Conservation (phyloP, 2,113 vertebrate genomes). For the Upupa epops region DNA sequence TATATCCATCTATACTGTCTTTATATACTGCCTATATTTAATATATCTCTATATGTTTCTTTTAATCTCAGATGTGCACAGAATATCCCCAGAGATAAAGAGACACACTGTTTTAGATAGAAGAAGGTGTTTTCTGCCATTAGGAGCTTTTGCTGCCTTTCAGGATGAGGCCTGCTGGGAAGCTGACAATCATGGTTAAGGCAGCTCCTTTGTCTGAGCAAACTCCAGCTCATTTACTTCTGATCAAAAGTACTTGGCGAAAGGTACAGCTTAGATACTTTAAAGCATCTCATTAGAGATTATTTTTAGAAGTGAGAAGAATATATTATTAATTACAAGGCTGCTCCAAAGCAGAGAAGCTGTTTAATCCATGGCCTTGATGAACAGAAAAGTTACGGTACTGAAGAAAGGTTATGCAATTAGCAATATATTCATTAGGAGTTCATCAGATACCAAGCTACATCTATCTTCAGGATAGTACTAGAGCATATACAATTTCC, state of each 20-base stretch:
- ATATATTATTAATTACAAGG: conserved; percentile 80
- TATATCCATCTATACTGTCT: not conserved
- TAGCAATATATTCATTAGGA: conserved; percentile 73
- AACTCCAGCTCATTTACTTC: not conserved
- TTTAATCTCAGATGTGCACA: not conserved
- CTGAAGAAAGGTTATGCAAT: conserved; percentile 72
- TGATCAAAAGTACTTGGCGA: conserved; percentile 61
- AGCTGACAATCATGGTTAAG: not conserved
- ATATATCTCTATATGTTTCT: not conserved
- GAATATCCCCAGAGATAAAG: not conserved
- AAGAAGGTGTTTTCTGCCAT: not conserved
- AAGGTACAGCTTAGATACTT: conserved; percentile 58
- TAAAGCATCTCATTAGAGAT: conserved; percentile 72
- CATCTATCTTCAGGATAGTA: conserved; percentile 11
- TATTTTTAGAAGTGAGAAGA: conserved; percentile 77
- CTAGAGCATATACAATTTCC: conserved; percentile 12
- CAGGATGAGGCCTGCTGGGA: not conserved
- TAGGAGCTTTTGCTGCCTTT: not conserved
- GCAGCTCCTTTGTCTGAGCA: conserved; percentile 6
- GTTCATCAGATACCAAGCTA: conserved; percentile 44
- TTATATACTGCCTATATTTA: not conserved
- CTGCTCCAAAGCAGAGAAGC: conserved; percentile 66
- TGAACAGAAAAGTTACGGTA: conserved; percentile 50
- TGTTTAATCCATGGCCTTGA: conserved; percentile 77
- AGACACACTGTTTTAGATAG: not conserved